These are phyloP conservation scores for Synanthedon myopaeformis DNA, from an alignment of 2,888 invertebrate genomes.

Conservation along the genomic window DNA sequence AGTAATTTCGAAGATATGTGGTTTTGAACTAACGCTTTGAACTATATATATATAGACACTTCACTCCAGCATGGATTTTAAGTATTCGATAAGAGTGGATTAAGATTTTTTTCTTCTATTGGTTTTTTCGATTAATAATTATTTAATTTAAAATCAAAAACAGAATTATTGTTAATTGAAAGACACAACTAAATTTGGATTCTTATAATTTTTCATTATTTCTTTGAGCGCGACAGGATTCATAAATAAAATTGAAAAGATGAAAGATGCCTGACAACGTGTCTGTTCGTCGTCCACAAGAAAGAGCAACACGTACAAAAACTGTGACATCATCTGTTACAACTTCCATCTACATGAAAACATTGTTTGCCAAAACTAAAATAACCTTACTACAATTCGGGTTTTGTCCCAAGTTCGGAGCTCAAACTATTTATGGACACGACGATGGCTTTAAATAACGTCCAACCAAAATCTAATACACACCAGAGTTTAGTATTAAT, in stretches of 20 bases:
- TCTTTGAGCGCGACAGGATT: background rate
- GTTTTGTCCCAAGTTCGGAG: slow-evolving; percentile 2
- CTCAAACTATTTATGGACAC: slow-evolving; percentile 6
- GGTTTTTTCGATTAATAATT: too few relatives aligned
- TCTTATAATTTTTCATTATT: too few relatives aligned
- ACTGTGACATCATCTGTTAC: background rate
- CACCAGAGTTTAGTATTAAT: too few relatives aligned
- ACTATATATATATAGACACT: too few relatives aligned
- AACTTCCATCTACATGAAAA: slow-evolving; percentile 2
- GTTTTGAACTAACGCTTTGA: too few relatives aligned
- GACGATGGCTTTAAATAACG: slow-evolving; percentile 5
- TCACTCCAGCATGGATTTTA: too few relatives aligned
- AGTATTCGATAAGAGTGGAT: too few relatives aligned
- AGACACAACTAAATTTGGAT: too few relatives aligned
- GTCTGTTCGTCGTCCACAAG: background rate
- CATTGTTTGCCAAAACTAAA: slow-evolving; percentile 1
- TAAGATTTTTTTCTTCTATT: too few relatives aligned
- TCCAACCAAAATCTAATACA: slow-evolving; percentile 1
- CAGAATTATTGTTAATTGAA: too few relatives aligned
- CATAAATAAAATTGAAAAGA: background rate
- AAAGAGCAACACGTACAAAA: background rate
- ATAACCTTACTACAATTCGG: background rate
- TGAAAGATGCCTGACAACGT: background rate
- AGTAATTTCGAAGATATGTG: too few relatives aligned
- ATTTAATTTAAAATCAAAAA: too few relatives aligned